phyloP scores from a whole-genome alignment of 2,797 vertebrate species.

The Sus cebifrons region DNA sequence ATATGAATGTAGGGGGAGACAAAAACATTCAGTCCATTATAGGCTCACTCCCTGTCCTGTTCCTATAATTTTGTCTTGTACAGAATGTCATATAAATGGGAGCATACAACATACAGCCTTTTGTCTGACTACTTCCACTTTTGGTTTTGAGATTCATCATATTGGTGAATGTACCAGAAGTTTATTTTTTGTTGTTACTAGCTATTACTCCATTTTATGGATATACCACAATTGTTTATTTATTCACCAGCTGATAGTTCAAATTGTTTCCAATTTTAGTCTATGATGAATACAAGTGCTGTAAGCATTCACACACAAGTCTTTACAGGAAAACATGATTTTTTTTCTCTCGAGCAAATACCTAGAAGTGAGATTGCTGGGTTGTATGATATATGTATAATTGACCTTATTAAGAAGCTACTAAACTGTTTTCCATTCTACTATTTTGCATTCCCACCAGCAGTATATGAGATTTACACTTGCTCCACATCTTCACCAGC shows the following conservation, averaged over 20 bases:
- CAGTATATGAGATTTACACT: background rate
- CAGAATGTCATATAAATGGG: background rate
- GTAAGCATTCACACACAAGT: background rate
- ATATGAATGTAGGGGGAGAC: background rate
- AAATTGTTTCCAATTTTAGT: constrained; percentile 8
- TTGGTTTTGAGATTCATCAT: background rate
- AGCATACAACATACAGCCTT: background rate
- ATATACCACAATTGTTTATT: background rate
- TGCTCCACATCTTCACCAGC: background rate
- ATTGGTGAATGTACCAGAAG: background rate
- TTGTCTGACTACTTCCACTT: background rate
- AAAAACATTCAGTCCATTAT: background rate
- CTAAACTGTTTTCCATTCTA: background rate
- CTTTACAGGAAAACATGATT: background rate
- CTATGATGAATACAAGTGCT: background rate
- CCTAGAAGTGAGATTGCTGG: background rate
- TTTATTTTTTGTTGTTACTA: constrained; percentile 38
- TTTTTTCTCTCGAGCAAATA: background rate
- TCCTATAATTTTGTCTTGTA: background rate
- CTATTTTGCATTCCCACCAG: background rate
- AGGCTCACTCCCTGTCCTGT: background rate
- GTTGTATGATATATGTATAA: background rate
- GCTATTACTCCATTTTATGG: background rate
- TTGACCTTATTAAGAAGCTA: constrained; percentile 21
- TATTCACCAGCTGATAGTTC: background rate